These are phyloP conservation scores for Heteropelma amictum DNA, from an alignment of 2,888 invertebrate genomes.

Conservation along the genomic window DNA sequence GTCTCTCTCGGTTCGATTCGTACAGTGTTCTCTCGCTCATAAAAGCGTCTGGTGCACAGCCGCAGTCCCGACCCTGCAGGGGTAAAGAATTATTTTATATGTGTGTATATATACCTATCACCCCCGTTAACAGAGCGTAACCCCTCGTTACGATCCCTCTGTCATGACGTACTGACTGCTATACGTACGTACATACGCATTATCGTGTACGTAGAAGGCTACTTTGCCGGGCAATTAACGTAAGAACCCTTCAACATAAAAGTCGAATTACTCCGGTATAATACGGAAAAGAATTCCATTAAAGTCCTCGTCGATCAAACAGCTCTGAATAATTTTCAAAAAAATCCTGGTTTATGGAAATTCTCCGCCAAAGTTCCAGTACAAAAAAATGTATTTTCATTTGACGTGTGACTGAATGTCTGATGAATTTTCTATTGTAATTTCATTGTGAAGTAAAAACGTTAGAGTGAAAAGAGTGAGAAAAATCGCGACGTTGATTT, in stretches of 20 bases:
- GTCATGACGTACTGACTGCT: constrained; percentile 40
- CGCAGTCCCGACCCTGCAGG: constrained; percentile 52
- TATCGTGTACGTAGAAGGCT: neutral
- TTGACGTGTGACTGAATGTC: too few species aligned
- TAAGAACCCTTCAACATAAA: neutral
- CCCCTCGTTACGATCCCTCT: constrained; percentile 62
- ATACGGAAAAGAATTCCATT: neutral
- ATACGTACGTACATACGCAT: constrained; percentile 21
- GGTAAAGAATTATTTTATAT: constrained; percentile 46
- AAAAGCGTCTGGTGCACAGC: constrained; percentile 43
- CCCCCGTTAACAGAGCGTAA: constrained; percentile 72
- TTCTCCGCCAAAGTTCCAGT: too few species aligned
- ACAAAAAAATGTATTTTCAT: too few species aligned
- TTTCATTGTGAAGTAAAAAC: too few species aligned
- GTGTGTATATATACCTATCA: constrained; percentile 41
- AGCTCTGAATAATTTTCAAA: too few species aligned
- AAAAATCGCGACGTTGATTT: too few species aligned
- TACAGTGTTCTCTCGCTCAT: constrained; percentile 4
- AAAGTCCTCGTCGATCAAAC: too few species aligned
- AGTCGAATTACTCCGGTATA: neutral
- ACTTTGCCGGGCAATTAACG: neutral
- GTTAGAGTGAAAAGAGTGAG: too few species aligned
- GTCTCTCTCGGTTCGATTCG: constrained; percentile 25
- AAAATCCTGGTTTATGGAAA: too few species aligned
- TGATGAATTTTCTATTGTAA: too few species aligned